Base-by-base conservation (phyloP, 2,113 vertebrate species). In the Oreochromis aureus region DNA sequence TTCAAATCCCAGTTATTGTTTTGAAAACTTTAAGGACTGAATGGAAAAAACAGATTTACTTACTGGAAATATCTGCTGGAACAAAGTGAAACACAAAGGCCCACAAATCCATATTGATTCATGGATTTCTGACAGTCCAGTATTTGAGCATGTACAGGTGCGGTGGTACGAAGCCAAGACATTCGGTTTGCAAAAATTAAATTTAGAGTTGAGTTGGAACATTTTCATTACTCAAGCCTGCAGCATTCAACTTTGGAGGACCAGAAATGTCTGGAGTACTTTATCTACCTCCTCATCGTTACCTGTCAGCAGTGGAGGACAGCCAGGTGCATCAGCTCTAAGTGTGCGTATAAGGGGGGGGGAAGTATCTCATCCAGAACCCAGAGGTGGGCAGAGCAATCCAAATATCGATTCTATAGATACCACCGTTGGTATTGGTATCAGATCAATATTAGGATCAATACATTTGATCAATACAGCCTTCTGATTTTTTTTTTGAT, bases 401-500 rank as follows among this genome's bases (percentile, higher is more conserved):
- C 32, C 32, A 66, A 66, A 66, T 39, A 66, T 66, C 2, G 0
- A 66, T 12, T 39, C 10, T 66, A 36, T 36, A 66, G 61, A 36
- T 66, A 1, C 32, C 18, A 36, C 18, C 1, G 1, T 32, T 36
- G 32, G 18, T 3, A 63, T 63, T 63, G 59, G 32, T 63, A n/a
- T 63, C 59, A 63, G 59, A 63, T 7, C 59, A 63, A 34, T 61
- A 34, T 30, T 61, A 61, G 5, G 58, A 61, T 61, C 58, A 61
- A 63, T 63, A 63, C 59, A 36, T 63, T 63, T 36, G 2, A 36
- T 66, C 61, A 66, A 66, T n/a, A 66, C 18, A 66, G 10, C 18
- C 61, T 66, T 36, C 32, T 63, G 16, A 0, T 0, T 10, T 61
- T 32, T 56, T 18, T 18, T 2, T 0, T 24, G 24, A 24, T 24